These are phyloP conservation scores for Actinemys pallida DNA, from an alignment of 2,113 vertebrate species.

Conservation along the genomic window DNA sequence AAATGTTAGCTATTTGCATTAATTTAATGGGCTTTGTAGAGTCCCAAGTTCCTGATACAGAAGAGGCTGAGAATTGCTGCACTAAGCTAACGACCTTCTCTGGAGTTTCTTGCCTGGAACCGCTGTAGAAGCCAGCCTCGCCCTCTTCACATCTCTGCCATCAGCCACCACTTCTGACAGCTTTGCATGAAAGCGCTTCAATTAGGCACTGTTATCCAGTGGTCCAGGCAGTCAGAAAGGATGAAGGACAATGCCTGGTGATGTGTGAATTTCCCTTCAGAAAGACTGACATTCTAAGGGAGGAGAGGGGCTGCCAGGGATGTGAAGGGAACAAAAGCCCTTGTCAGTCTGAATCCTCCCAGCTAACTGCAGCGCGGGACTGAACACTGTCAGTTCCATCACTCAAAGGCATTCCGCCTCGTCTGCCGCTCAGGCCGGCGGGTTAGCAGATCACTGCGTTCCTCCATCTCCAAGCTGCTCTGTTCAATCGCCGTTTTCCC, in stretches of 20 bases:
- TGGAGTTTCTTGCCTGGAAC: background rate
- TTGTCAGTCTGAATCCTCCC: background rate
- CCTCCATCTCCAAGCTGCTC: background rate
- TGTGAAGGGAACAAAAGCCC: background rate
- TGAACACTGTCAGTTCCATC: background rate
- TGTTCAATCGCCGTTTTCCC: background rate
- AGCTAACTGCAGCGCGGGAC: background rate
- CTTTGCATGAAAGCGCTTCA: background rate
- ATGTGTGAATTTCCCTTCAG: constrained; percentile 19
- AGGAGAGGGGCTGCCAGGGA: background rate
- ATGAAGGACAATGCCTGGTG: constrained; percentile 5
- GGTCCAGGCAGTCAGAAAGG: constrained; percentile 5
- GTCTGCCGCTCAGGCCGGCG: background rate
- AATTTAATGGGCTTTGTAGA: background rate
- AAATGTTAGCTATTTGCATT: background rate
- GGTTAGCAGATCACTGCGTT: background rate
- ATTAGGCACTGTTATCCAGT: background rate
- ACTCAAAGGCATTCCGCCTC: background rate
- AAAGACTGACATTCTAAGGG: background rate
- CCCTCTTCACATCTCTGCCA: background rate
- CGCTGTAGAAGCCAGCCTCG: background rate
- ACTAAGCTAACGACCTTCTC: accelerated
- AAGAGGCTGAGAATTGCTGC: background rate
- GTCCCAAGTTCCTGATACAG: background rate
- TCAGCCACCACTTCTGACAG: constrained; percentile 25